phyloP scores from a whole-genome alignment of 2,888 invertebrate genomes.

The Fragum fragum region DNA sequence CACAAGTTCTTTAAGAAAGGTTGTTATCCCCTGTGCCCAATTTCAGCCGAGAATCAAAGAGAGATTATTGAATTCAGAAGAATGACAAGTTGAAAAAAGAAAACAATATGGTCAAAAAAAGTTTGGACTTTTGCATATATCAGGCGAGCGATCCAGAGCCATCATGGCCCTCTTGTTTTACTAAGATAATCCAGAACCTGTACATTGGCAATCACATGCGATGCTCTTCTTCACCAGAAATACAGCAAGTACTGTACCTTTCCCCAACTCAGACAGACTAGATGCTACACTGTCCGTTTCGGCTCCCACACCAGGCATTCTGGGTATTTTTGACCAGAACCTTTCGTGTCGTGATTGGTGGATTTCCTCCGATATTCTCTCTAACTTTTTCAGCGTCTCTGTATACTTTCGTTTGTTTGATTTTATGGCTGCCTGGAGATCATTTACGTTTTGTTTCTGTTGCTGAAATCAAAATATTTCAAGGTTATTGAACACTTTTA shows the following conservation, averaged over 20 bases:
- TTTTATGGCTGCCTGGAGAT: constrained; percentile 92
- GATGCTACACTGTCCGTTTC: constrained; percentile 87
- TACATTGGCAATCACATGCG: too few relatives aligned
- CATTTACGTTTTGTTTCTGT: constrained; percentile 78
- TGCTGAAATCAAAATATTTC: constrained; percentile 64
- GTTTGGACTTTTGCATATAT: too few relatives aligned
- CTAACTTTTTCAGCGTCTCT: constrained; percentile 93
- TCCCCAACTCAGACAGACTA: constrained; percentile 66
- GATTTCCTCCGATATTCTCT: constrained; percentile 96
- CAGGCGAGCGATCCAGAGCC: too few relatives aligned
- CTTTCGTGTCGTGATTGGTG: constrained; percentile 78
- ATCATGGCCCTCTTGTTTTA: too few relatives aligned
- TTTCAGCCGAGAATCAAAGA: too few relatives aligned
- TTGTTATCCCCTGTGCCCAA: too few relatives aligned
- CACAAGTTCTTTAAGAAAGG: too few relatives aligned
- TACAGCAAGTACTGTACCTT: constrained; percentile 62
- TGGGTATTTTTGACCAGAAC: constrained; percentile 87
- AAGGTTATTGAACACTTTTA: neutral
- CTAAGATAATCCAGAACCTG: too few relatives aligned
- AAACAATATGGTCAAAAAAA: too few relatives aligned
- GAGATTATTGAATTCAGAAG: too few relatives aligned
- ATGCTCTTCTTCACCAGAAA: too few relatives aligned
- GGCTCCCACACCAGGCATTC: constrained; percentile 93
- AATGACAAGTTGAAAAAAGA: too few relatives aligned
- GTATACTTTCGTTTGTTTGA: constrained; percentile 94